phyloP scores from a whole-genome alignment of 2,797 vertebrate species.

The Aphelocoma californica region DNA sequence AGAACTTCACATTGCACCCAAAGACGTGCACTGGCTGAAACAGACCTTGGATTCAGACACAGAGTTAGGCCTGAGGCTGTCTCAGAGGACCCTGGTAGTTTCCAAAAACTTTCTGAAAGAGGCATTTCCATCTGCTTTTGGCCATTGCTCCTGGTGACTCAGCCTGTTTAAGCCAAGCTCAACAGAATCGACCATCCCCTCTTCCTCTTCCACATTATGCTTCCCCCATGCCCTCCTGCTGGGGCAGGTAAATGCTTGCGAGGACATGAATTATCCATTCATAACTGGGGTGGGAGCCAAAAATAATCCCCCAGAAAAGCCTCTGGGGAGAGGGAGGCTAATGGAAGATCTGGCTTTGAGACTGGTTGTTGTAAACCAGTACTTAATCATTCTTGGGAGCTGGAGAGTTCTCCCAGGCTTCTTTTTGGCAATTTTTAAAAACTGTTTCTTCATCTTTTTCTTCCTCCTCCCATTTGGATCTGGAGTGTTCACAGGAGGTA shows the following conservation, averaged over 20 bases:
- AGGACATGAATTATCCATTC: background rate
- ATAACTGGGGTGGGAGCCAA: background rate
- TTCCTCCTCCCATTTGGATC: background rate
- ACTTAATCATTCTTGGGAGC: background rate
- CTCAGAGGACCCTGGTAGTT: background rate
- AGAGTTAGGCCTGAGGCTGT: background rate
- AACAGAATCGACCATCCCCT: background rate
- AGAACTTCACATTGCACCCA: background rate
- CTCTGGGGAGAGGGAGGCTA: background rate
- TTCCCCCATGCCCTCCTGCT: background rate
- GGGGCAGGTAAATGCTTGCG: background rate
- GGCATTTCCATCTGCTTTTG: background rate
- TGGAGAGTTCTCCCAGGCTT: background rate
- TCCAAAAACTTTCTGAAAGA: background rate
- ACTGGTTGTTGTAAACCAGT: background rate
- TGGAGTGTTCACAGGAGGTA: background rate
- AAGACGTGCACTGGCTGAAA: background rate
- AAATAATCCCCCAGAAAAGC: background rate
- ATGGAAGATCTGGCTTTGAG: background rate
- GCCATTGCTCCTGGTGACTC: background rate
- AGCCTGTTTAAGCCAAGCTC: background rate
- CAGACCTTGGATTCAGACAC: background rate
- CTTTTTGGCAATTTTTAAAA: background rate
- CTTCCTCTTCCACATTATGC: background rate
- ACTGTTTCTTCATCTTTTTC: background rate